Conservation (phyloP, 2,113 vertebrate species). For the Merops nubicus region DNA sequence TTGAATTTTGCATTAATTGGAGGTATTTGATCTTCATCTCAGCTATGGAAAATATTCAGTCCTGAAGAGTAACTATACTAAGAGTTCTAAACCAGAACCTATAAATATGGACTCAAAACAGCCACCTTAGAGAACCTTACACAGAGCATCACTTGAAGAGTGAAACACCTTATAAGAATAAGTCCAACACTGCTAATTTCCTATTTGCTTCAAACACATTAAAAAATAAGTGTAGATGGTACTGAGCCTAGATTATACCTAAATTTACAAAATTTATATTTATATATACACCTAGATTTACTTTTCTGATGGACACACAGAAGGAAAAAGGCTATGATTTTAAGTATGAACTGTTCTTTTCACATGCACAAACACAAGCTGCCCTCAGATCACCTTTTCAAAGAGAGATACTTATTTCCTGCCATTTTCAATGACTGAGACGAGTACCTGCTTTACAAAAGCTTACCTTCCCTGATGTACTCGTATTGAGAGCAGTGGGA, state of each 20-base stretch:
- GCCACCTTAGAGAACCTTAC: not conserved
- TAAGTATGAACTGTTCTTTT: not conserved
- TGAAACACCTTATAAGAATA: not conserved
- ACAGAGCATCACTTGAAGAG: not conserved
- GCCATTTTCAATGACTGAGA: not conserved
- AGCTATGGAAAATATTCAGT: not conserved
- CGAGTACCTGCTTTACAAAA: not conserved
- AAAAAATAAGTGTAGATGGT: not conserved
- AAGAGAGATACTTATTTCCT: not conserved
- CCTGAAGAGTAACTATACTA: not conserved
- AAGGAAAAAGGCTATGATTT: not conserved
- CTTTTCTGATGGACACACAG: no score
- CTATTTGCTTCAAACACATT: not conserved
- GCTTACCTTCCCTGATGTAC: not conserved
- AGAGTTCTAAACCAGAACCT: not conserved
- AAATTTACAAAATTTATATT: no score
- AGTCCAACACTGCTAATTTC: not conserved
- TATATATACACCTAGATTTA: no score
- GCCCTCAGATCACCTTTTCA: not conserved
- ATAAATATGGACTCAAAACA: not conserved
- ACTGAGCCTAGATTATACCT: not conserved
- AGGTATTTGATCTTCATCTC: not conserved
- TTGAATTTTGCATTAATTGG: conserved; percentile 44
- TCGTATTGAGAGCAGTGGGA: not conserved
- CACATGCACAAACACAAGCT: not conserved